Base-by-base conservation (phyloP, 2,797 vertebrate species). In the Syngnathus acus region DNA sequence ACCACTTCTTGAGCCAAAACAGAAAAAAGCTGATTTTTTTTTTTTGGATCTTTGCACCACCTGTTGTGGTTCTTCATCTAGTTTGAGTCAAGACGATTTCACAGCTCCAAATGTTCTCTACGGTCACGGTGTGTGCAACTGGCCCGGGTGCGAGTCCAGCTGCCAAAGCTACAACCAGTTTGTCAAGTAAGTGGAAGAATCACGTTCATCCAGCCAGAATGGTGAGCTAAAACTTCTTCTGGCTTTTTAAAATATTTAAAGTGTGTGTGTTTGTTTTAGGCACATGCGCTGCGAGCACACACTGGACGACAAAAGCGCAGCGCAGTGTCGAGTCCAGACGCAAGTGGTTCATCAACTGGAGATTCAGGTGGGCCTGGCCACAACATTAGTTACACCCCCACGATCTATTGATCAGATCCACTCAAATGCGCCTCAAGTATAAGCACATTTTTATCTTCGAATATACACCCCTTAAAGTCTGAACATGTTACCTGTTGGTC, bases 261-360 rank as follows among this genome's bases (percentile, higher is more conserved):
- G 8, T n/a, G 6, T 23, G 19, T 40, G 17, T 76, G 65, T 71
- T 3, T 58, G 59, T 82, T 79, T 51, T 71, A 98, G 95, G 89
- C 95, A 98, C 90, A 90, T 98, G 80, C 89, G 92, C 86, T 92
- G 91, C 62, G 94, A 96, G 68, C 95, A 98, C 58, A 92, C 90
- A 0, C 87, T 98, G 91, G 94, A 97, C 62, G 95, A 96, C 90
- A 89, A 93, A 68, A 97, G 93, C 74, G 95, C 94, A 8, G 95
- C 95, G 21, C 95, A 98, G 83, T 98, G 95, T 82, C 90, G 95
- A 75, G 95, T 96, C 73, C 95, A 98, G 89, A 95, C 94, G 94
- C 95, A 97, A 79, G 94, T 98, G 84, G 94, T 96, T 68, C 94
- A 95, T 76, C 95, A 96, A 71, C 89, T 98, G 70, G 92, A 96